Evolutionary conservation across 1,140 invertebrate genomes (phyloP).

Genomic region (Amphibalanus amphitrite): DNA sequence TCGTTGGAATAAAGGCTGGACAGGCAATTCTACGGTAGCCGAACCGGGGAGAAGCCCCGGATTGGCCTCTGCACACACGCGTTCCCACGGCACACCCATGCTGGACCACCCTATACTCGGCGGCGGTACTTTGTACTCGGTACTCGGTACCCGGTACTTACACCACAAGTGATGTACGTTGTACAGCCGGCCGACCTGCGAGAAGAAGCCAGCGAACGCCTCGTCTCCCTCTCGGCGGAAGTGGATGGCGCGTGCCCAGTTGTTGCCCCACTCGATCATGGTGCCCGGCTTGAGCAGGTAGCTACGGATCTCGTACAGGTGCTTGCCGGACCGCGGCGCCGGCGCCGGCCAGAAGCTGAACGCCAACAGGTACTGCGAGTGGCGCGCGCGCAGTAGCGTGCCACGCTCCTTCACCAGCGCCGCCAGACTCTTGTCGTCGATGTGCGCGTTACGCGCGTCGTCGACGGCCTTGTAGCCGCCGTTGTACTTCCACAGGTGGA

Average conservation of each 20-base stretch:
- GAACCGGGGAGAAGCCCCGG: too few species aligned
- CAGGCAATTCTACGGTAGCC: too few species aligned
- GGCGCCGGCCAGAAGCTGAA: constrained; percentile 41
- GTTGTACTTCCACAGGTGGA: constrained; percentile 85
- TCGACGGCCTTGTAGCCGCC: constrained; percentile 82
- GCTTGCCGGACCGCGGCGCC: constrained; percentile 45
- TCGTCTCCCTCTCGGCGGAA: constrained; percentile 78
- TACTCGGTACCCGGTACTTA: too few species aligned
- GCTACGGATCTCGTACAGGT: constrained; percentile 87
- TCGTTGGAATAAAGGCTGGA: too few species aligned
- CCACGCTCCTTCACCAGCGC: constrained; percentile 62
- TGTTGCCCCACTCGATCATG: constrained; percentile 99
- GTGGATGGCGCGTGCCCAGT: constrained; percentile 90
- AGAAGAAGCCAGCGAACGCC: constrained; percentile 89
- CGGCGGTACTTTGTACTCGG: too few species aligned
- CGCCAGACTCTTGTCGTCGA: constrained; percentile 21
- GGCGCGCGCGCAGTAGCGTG: constrained; percentile 63
- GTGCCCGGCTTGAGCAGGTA: constrained; percentile 84
- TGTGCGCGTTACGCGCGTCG: constrained; percentile 38
- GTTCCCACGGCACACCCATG: too few species aligned
- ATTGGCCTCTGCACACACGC: too few species aligned
- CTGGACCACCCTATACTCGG: too few species aligned
- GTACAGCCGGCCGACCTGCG: constrained; percentile 86
- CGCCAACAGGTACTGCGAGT: constrained; percentile 78
- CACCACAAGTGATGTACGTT: constrained; percentile 98